Conservation (phyloP, 2,113 vertebrate genomes). For the Heliornis fulica region DNA sequence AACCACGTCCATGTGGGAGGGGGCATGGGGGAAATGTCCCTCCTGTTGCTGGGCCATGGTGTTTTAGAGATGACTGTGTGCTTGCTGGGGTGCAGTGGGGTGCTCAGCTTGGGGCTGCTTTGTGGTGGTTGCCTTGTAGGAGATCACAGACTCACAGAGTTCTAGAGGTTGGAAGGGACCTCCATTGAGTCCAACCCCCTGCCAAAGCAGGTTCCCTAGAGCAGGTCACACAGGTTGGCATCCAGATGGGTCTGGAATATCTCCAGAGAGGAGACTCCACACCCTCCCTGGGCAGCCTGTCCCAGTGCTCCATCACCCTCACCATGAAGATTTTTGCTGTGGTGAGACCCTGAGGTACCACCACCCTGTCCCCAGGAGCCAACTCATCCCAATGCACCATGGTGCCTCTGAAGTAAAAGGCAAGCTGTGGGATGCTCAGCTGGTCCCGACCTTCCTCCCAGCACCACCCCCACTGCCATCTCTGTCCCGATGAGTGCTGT, state of each 20-base stretch:
- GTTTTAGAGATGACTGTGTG: background rate
- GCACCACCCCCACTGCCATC: accelerated
- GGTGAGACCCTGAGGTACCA: background rate
- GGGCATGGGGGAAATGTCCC: accelerated
- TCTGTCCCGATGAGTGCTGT: accelerated
- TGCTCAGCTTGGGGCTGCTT: background rate
- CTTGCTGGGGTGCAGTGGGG: background rate
- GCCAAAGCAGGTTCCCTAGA: no score
- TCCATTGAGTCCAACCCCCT: no score
- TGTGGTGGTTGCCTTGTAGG: background rate
- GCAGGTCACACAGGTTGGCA: no score
- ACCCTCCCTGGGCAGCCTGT: no score
- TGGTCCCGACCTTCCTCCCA: background rate
- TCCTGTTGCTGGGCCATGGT: background rate
- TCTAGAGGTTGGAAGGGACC: no score
- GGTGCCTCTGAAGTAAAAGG: background rate
- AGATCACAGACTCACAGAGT: no score
- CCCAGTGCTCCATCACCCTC: no score
- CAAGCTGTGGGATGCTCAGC: background rate
- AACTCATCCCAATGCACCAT: accelerated
- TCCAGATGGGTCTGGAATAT: no score
- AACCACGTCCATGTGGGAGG: background rate
- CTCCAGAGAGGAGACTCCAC: no score
- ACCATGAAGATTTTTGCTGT: accelerated
- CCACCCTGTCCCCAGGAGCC: accelerated